A percentile compares a stretch with the other conserved stretches of the same genome.
phyloP scores from a whole-genome alignment of 2,113 vertebrate genomes.

The Zosterops pallidus region DNA sequence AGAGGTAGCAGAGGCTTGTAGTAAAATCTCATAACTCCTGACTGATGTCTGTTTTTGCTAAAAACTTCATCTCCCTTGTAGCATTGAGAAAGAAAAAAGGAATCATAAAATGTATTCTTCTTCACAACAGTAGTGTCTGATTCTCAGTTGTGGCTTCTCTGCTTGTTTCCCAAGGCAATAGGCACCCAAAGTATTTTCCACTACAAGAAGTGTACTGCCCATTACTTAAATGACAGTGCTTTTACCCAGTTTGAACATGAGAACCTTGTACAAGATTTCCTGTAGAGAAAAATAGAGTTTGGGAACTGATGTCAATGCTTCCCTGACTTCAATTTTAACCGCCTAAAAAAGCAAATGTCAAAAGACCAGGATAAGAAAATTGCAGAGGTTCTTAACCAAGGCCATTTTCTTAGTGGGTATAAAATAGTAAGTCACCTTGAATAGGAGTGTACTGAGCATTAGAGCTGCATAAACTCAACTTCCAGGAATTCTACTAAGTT shows the following conservation, averaged over 20 bases:
- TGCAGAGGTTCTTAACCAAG: not conserved
- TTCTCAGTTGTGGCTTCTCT: not conserved
- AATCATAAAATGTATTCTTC: not conserved
- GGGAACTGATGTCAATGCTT: slow-evolving; percentile 5
- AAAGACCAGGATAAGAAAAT: slow-evolving; percentile 29
- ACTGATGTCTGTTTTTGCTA: not conserved
- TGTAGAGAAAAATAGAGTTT: slow-evolving; percentile 28
- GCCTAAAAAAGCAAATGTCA: not conserved
- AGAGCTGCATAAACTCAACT: not conserved
- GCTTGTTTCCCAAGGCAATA: slow-evolving; percentile 20
- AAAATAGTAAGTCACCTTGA: not conserved
- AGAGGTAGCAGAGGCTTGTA: not conserved
- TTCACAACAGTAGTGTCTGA: slow-evolving; percentile 17
- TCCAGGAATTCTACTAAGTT: not conserved
- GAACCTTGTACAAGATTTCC: not conserved
- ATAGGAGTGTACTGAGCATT: not conserved
- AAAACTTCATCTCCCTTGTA: not conserved
- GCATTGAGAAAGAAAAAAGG: not conserved
- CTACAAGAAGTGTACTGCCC: not conserved
- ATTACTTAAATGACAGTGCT: slow-evolving; percentile 55
- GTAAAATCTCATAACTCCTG: not conserved
- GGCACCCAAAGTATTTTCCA: not conserved
- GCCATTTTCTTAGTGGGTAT: not conserved
- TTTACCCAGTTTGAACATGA: slow-evolving; percentile 50
- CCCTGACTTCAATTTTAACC: not conserved